phyloP scores from a whole-genome alignment of 2,113 vertebrate species.

The Colinus virginianus region DNA sequence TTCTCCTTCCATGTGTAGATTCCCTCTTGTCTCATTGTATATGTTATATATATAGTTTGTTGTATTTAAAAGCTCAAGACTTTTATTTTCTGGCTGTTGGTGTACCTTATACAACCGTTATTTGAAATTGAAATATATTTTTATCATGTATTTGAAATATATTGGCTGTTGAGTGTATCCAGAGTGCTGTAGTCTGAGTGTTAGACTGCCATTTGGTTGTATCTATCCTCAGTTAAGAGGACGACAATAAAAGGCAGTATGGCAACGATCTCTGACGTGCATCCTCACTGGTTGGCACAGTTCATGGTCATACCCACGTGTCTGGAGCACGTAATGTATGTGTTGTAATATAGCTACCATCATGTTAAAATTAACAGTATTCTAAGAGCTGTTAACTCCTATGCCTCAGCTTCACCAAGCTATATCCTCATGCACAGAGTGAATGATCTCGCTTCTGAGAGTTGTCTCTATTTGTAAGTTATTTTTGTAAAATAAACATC shows the following conservation, averaged over 20 bases:
- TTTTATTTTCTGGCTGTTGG: constrained; percentile 78
- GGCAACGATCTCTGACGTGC: constrained; percentile 14
- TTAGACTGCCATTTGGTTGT: constrained; percentile 19
- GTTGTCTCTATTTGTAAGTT: constrained; percentile 78
- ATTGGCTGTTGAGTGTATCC: constrained; percentile 60
- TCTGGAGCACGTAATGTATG: constrained; percentile 31
- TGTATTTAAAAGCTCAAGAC: constrained; percentile 78
- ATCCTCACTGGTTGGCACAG: constrained; percentile 39
- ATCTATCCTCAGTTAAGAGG: neutral
- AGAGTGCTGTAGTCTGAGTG: constrained; percentile 53
- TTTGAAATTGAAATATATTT: constrained; percentile 80
- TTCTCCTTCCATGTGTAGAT: constrained; percentile 16
- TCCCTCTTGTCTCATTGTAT: constrained; percentile 31
- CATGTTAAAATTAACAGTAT: constrained; percentile 24
- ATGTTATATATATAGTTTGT: constrained; percentile 52
- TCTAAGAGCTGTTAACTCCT: constrained; percentile 32
- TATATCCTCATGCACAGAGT: constrained; percentile 29
- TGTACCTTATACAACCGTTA: constrained; percentile 70
- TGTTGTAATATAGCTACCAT: constrained; percentile 31
- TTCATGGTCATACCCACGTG: neutral
- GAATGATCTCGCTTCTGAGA: constrained; percentile 42
- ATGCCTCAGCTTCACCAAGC: neutral
- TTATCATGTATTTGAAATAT: constrained; percentile 65
- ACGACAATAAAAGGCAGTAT: constrained; percentile 22
- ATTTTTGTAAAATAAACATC: constrained; percentile 81